phyloP scores from a whole-genome alignment of 1,140 invertebrate genomes.

The Whitmania pigra region DNA sequence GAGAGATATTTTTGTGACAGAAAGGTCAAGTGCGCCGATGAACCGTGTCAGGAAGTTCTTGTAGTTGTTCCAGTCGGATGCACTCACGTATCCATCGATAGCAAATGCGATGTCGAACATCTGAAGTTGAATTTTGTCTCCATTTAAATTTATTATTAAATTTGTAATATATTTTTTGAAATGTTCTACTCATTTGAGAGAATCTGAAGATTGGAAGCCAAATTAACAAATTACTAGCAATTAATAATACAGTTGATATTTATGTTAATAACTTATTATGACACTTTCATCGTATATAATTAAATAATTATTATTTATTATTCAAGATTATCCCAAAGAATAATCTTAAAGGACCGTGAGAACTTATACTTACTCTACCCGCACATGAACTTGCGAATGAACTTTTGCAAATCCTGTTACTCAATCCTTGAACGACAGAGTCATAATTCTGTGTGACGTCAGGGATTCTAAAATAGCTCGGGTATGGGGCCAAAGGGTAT shows the following conservation, averaged over 20 bases:
- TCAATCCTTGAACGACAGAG: neutral
- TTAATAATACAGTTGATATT: no score
- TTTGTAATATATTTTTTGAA: neutral
- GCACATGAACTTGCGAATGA: neutral
- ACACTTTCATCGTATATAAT: no score
- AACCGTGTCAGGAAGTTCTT: neutral
- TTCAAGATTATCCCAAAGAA: no score
- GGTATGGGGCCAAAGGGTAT: neutral
- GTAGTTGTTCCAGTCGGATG: neutral
- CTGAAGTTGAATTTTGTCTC: neutral
- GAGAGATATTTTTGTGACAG: neutral
- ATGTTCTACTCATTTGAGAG: no score
- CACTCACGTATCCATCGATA: neutral
- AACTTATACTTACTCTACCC: neutral
- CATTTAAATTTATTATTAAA: no score
- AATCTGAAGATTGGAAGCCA: no score
- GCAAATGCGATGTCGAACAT: conserved; percentile 4
- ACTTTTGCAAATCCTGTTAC: neutral
- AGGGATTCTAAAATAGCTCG: neutral
- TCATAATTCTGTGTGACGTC: neutral
- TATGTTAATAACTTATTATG: no score
- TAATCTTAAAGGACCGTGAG: no score
- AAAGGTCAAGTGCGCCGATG: neutral
- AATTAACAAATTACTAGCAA: no score
- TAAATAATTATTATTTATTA: no score